Base-by-base conservation (phyloP, 1,140 invertebrate genomes). In the Megathymus violae region DNA sequence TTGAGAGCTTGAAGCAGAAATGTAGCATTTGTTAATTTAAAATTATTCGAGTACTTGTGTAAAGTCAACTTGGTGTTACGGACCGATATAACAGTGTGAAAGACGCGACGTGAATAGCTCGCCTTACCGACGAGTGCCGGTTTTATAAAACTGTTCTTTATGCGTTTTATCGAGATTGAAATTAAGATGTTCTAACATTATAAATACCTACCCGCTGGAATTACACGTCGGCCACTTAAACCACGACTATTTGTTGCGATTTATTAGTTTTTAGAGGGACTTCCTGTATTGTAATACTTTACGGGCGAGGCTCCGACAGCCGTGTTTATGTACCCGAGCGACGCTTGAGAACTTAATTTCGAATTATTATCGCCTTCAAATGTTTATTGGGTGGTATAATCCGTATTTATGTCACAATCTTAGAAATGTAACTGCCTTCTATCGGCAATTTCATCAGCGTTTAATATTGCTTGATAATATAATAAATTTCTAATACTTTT, bases 141-240 rank as follows among this genome's bases (percentile, higher is more conserved):
- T 73, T 77, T 22, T 71, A 71, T 76, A 72, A 85, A 75, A 73
- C 64, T 66, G 69, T 80, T 79, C 74, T 85, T 82, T 83, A 83
- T 80, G 73, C 64, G 56, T 71, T 77, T 77, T 75, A 79, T 69
- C 64, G 72, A 76, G 80, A 82, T 85, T 83, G 78, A 85, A 85
- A 85, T 82, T 76, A 83, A 85, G 80, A 77, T 74, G 78, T 84
- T n/a, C n/a, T 76, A 74, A 71, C 65, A 64, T 71, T 62, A 64
- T 64, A 64, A 66, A 64, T 61, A 27, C 34, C 56, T 46, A n/a
- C n/a, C n/a, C n/a, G 58, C 52, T 68, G 51, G 27, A 25, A 59
- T 65, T 65, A 65, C 51, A 56, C n/a, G n/a, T n/a, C n/a, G n/a
- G 48, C 48, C 48, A 51, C 48, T 51, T 51, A 41, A 9, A 17